Conservation (phyloP, 2,888 invertebrate species). For the Athetis lepigone region DNA sequence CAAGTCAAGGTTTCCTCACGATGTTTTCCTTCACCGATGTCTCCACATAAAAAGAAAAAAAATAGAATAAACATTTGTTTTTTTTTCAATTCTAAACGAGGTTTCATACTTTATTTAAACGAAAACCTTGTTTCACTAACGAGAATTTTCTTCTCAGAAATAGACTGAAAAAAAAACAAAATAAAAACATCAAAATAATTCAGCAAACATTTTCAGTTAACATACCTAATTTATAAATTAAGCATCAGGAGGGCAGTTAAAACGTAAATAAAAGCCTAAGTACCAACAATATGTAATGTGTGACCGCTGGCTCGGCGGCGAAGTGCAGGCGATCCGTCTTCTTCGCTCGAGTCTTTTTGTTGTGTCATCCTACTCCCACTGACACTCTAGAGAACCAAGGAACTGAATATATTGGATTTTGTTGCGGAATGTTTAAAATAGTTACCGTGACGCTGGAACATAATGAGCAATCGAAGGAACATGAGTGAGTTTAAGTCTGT, state of each 20-base stretch:
- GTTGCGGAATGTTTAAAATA: neutral
- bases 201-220: constrained; percentile 2
- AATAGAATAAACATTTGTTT: no score
- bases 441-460: no score
- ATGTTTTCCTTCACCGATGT: no score
- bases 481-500: no score
- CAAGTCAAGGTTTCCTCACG: no score
- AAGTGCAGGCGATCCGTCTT: constrained; percentile 74
- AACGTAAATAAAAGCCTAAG: constrained; percentile 27
- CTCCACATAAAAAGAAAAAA: no score
- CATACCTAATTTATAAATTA: constrained; percentile 22
- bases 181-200: neutral
- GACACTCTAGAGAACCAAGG: constrained; percentile 28
- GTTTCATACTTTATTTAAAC: neutral
- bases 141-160: no score
- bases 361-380: constrained; percentile 59
- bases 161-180: neutral
- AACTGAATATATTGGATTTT: constrained; percentile 8
- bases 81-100: no score
- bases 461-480: no score
- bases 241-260: constrained; percentile 43
- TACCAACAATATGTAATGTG: constrained; percentile 42
- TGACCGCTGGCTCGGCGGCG: constrained; percentile 67
- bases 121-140: no score
- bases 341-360: constrained; percentile 71